Evolutionary conservation across 2,113 vertebrate genomes (phyloP).

Genomic region (Dicerorhinus sumatrensis): DNA sequence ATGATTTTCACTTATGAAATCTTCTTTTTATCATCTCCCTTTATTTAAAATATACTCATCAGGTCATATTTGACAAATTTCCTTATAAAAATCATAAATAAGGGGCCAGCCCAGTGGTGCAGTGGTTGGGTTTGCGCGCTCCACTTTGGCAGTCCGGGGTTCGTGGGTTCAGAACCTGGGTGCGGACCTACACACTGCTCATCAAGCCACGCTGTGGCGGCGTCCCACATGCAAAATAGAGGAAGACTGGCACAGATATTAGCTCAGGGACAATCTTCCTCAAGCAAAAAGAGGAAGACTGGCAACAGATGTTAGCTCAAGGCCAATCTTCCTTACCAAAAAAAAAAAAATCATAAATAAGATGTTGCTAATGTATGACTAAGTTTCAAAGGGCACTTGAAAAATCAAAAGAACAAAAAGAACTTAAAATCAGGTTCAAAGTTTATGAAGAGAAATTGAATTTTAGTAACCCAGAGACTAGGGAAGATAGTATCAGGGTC

Average conservation of each 20-base stretch:
- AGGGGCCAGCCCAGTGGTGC: background rate
- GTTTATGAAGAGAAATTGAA: background rate
- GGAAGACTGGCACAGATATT: too few relatives aligned
- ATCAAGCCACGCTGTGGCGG: too few relatives aligned
- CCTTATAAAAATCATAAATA: conserved; percentile 36
- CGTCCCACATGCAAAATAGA: too few relatives aligned
- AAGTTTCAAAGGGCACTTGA: conserved; percentile 3
- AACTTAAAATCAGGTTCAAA: conserved; percentile 24
- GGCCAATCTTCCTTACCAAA: too few relatives aligned
- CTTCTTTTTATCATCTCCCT: conserved; percentile 10
- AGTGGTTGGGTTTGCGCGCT: too few relatives aligned
- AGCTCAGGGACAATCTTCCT: too few relatives aligned
- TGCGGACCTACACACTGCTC: too few relatives aligned
- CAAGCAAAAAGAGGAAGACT: too few relatives aligned
- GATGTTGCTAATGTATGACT: background rate
- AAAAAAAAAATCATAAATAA: conserved; percentile 12
- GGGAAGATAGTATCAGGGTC: background rate
- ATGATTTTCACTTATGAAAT: background rate
- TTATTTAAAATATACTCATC: conserved; percentile 40
- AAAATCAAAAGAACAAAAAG: background rate
- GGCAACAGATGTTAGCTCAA: too few relatives aligned
- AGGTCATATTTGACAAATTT: background rate
- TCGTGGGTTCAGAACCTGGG: too few relatives aligned
- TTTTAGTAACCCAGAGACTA: conserved; percentile 30
- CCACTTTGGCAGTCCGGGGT: too few relatives aligned